These are phyloP conservation scores for Aeoliscus strigatus DNA, from an alignment of 2,797 vertebrate species.

Conservation along the genomic window DNA sequence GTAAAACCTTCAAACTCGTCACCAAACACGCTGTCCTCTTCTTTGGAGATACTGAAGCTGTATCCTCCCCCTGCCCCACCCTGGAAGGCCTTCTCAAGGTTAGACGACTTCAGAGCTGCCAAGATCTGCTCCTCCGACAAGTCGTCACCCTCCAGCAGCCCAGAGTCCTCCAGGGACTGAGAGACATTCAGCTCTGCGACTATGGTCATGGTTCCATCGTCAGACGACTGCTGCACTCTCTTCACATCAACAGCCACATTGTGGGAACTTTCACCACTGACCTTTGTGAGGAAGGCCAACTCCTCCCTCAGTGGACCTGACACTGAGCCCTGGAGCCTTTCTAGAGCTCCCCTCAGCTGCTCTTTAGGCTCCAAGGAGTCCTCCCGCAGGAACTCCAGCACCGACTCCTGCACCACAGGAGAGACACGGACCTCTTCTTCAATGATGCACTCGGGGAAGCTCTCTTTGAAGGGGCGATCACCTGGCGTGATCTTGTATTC, in stretches of 20 bases:
- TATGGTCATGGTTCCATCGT: constrained; percentile 79
- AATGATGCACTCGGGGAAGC: constrained; percentile 77
- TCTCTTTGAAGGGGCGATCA: constrained; percentile 60
- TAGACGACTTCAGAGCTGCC: constrained; percentile 65
- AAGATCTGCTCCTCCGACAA: constrained; percentile 76
- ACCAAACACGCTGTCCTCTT: constrained; percentile 37
- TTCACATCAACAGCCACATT: constrained; percentile 82
- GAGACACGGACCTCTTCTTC: constrained; percentile 91
- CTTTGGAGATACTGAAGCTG: constrained; percentile 59
- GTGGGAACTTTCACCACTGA: constrained; percentile 66
- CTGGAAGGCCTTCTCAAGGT: constrained; percentile 57
- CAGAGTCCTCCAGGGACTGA: constrained; percentile 80
- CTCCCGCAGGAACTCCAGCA: constrained; percentile 79
- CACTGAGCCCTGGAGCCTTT: constrained; percentile 82
- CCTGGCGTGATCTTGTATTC: constrained; percentile 46
- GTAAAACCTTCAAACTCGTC: constrained; percentile 37
- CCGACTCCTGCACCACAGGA: constrained; percentile 80
- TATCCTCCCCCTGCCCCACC: constrained; percentile 57
- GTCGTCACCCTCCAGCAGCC: constrained; percentile 65
- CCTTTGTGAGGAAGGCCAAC: constrained; percentile 77
- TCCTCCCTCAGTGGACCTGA: constrained; percentile 85
- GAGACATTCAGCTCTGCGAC: constrained; percentile 90
- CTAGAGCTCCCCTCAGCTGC: constrained; percentile 84
- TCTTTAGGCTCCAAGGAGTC: constrained; percentile 82
- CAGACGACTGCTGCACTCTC: constrained; percentile 77